These are phyloP conservation scores for Nemotelus nigrinus DNA, from an alignment of 2,888 invertebrate genomes.

Conservation along the genomic window DNA sequence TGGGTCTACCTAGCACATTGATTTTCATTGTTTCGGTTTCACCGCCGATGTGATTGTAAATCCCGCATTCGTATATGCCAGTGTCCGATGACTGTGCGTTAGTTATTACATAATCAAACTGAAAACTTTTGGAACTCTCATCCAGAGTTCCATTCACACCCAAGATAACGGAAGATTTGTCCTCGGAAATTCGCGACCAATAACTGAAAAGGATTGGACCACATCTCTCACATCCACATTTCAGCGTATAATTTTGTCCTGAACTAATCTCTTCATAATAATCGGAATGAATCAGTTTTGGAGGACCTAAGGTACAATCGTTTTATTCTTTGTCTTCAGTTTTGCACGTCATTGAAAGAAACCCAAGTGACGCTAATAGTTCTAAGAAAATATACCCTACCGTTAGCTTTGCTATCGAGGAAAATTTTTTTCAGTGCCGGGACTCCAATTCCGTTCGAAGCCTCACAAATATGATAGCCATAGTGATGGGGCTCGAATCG, in stretches of 20 bases:
- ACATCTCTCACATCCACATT: slow-evolving; percentile 49
- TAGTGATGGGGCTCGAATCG: slow-evolving; percentile 51
- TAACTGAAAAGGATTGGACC: slow-evolving; percentile 35
- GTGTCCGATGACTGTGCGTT: slow-evolving; percentile 55
- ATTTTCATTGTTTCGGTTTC: slow-evolving; percentile 63
- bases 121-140: neutral
- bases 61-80: slow-evolving; percentile 66
- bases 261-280: slow-evolving; percentile 27
- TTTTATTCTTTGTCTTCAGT: too few species aligned
- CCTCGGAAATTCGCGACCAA: slow-evolving; percentile 39
- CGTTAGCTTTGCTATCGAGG: slow-evolving; percentile 40
- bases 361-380: too few species aligned
- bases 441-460: slow-evolving; percentile 50
- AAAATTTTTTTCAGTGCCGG: slow-evolving; percentile 30
- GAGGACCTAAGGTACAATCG: slow-evolving; percentile 19
- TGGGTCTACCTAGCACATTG: slow-evolving; percentile 64
- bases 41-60: slow-evolving; percentile 66
- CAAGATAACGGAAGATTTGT: neutral
- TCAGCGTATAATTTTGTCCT: slow-evolving; percentile 43
- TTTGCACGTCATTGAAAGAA: too few species aligned
- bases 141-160: neutral
- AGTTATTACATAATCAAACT: neutral
- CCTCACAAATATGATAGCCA: slow-evolving; percentile 56
- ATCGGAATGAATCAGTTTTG: slow-evolving; percentile 27
- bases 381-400: neutral